A percentile compares a stretch with the other conserved stretches of the same genome.
phyloP scores from a whole-genome alignment of 2,113 vertebrate species.

The Vicugna pacos region DNA sequence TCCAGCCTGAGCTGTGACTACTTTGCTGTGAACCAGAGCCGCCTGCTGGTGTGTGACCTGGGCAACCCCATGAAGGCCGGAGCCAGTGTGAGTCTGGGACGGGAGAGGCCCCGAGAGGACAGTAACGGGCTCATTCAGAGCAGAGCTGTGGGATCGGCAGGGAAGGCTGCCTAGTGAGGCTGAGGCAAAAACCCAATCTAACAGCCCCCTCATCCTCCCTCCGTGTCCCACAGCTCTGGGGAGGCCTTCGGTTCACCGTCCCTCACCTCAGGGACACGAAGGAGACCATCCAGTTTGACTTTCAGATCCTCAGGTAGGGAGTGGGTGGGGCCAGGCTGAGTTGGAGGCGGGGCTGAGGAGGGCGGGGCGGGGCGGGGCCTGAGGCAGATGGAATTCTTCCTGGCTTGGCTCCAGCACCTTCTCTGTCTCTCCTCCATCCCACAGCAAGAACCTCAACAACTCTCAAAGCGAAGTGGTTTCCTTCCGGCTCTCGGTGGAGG shows the following conservation, averaged over 20 bases:
- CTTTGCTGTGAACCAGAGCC: constrained; percentile 91
- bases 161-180: not conserved
- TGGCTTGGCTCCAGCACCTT: not conserved
- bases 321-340: not conserved
- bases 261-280: constrained; percentile 91
- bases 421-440: constrained; percentile 54
- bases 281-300: constrained; percentile 93
- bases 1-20: constrained; percentile 93
- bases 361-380: no score
- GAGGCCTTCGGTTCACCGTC: constrained; percentile 93
- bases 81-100: constrained; percentile 88
- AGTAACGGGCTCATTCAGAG: not conserved
- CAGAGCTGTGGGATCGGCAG: not conserved
- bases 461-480: constrained; percentile 93
- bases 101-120: not conserved
- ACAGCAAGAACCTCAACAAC: constrained; percentile 96
- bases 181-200: accelerated
- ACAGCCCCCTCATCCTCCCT: not conserved
- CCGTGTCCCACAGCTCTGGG: constrained; percentile 88
- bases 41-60: constrained; percentile 93
- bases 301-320: constrained; percentile 94
- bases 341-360: not conserved
- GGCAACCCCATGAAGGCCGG: constrained; percentile 96
- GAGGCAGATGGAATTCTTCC: no score
- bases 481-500: constrained; percentile 90